Conservation (phyloP, 2,113 vertebrate species). For the Microcebus tavaratra region DNA sequence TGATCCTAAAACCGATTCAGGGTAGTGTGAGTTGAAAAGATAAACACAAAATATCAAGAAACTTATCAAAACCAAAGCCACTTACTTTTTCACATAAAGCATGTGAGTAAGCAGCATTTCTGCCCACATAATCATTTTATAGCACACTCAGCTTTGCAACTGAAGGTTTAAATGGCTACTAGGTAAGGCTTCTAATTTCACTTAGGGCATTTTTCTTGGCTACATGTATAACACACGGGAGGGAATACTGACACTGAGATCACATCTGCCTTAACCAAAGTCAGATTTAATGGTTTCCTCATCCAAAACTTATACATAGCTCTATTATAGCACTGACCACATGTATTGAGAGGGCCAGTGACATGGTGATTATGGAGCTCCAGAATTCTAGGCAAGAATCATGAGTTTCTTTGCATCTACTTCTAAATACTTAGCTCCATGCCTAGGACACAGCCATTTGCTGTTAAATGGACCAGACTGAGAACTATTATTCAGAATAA, state of each 20-base stretch:
- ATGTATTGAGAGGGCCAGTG: background rate
- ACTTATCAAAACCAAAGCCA: background rate
- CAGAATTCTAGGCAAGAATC: background rate
- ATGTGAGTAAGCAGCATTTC: constrained; percentile 14
- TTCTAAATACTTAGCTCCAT: background rate
- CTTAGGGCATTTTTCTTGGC: background rate
- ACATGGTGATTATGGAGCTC: background rate
- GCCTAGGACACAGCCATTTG: background rate
- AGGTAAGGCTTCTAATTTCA: background rate
- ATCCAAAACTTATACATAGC: background rate
- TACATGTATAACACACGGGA: background rate
- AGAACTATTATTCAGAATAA: background rate
- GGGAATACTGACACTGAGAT: background rate
- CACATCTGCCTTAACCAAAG: background rate
- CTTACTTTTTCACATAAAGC: constrained; percentile 14
- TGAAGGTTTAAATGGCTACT: background rate
- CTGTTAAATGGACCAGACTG: background rate
- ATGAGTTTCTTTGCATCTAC: background rate
- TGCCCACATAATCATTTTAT: background rate
- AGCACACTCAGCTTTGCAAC: constrained; percentile 6
- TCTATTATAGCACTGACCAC: background rate
- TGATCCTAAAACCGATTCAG: background rate
- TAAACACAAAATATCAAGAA: constrained; percentile 15
- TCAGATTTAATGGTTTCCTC: background rate
- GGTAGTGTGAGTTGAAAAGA: background rate